Percentiles rank a stretch among this genome's conserved stretches.
Conservation (phyloP, 1,140 invertebrate species). For the Cyclina sinensis region DNA sequence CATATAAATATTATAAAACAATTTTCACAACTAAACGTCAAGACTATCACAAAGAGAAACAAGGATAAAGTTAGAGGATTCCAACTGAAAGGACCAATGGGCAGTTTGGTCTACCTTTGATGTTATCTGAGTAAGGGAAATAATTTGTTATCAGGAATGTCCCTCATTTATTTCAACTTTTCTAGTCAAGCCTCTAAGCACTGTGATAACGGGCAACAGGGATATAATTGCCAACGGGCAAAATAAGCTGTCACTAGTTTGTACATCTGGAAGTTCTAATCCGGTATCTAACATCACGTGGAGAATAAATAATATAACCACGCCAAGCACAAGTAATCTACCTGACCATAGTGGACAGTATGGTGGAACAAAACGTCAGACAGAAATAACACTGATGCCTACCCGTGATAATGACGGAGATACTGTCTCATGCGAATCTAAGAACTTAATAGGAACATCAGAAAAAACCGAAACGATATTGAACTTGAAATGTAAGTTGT, state of each 20-base stretch:
- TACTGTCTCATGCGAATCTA: neutral
- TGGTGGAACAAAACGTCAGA: neutral
- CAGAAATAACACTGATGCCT: neutral
- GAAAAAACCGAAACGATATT: neutral
- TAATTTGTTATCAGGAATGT: neutral
- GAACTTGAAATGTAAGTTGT: neutral
- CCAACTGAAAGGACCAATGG: too few relatives aligned
- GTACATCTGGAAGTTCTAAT: conserved; percentile 23
- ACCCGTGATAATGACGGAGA: conserved; percentile 13
- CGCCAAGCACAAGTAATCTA: neutral
- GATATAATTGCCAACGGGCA: neutral
- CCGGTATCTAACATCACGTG: neutral
- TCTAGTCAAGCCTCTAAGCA: neutral
- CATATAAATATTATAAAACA: neutral
- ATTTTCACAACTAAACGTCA: neutral
- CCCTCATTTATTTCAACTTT: neutral
- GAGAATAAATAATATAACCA: neutral
- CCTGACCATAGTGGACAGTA: neutral
- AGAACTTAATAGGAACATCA: neutral
- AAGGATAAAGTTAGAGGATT: too few relatives aligned
- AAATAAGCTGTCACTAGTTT: neutral
- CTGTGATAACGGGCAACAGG: neutral
- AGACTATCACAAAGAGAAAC: neutral
- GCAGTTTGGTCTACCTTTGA: too few relatives aligned
- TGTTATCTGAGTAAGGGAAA: too few relatives aligned